Base-by-base conservation (phyloP, 2,888 invertebrate species). In the Hyles lineata region DNA sequence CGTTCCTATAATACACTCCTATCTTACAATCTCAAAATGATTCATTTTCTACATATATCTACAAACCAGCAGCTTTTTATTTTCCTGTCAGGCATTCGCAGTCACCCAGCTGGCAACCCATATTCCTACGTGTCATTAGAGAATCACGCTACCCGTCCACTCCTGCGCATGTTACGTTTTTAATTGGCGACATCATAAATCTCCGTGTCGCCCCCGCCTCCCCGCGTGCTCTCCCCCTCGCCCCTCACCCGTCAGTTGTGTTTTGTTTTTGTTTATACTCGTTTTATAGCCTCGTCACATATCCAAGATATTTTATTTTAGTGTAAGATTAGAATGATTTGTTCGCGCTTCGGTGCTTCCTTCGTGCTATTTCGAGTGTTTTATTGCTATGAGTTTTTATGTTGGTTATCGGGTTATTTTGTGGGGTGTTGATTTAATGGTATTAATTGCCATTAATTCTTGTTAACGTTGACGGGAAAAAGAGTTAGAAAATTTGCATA, bases 141-240 rank as follows among this genome's bases (percentile, higher is more conserved):
- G 62, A 72, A 74, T 70, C 74, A 74, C 58, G 71, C 59, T 23
- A 70, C 61, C 69, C 70, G 58, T 61, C 72, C 62, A 62, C 72
- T 70, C 72, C 29, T 62, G 70, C 74, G 72, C 74, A 72, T 74
- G 72, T 50, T 58, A 29, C 60, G 55, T 72, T 55, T 72, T 74
- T 74, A 74, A 74, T 74, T 74, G 74, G 72, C 74, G 70, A 70
- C 70, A 23, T 70, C 72, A 74, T 74, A 70, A 72, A 74, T 70
- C 58, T 70, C 58, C 2, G 67, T 35, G 62, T 71, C 71, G 71
- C 61, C 43, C 60, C 60, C 62, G 62, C 52, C n/a, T 35, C 70
- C 21, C 62, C 71, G 32, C 63, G 29, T 55, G 21, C 55, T n/a
- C 55, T 63, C 29, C 70, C 61, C 43, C 60, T 52, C 52, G 55